Percentiles rank a stretch among this genome's conserved stretches.
phyloP scores from a whole-genome alignment of 2,888 invertebrate genomes.

The Hydroisotoma schaefferi region DNA sequence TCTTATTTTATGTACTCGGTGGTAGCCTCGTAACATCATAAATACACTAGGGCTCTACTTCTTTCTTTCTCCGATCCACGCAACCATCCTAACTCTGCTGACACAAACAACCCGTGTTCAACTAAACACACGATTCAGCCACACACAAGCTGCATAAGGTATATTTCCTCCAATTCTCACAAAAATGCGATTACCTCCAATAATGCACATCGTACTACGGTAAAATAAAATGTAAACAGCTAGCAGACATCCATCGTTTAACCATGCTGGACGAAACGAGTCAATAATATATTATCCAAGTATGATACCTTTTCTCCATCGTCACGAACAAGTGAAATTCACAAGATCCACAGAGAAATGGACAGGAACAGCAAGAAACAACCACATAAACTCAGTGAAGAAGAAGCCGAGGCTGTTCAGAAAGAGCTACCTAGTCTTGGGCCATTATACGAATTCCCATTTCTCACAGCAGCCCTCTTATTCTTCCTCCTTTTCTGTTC shows the following conservation, averaged over 20 bases:
- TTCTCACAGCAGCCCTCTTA: constrained; percentile 7
- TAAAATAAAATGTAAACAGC: no score
- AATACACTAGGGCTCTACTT: constrained; percentile 20
- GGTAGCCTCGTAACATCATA: constrained; percentile 41
- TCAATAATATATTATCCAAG: constrained; percentile 14
- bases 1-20: constrained; percentile 43
- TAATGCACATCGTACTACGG: no score
- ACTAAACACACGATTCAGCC: no score
- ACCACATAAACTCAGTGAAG: neutral
- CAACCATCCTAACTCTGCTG: no score
- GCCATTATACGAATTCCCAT: constrained; percentile 18
- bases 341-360: neutral
- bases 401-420: no score
- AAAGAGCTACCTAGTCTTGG: no score
- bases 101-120: no score
- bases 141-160: no score
- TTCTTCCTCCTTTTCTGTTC: constrained; percentile 13
- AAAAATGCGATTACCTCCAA: no score
- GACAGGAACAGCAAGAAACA: neutral
- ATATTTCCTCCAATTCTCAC: no score
- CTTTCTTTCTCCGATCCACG: neutral
- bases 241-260: no score
- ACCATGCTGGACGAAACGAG: no score
- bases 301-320: constrained; percentile 5
- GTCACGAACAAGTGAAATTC: constrained; percentile 9